A percentile compares a stretch with the other conserved stretches of the same genome.
Conservation (phyloP, 2,113 vertebrate species). For the Cacatua alba region DNA sequence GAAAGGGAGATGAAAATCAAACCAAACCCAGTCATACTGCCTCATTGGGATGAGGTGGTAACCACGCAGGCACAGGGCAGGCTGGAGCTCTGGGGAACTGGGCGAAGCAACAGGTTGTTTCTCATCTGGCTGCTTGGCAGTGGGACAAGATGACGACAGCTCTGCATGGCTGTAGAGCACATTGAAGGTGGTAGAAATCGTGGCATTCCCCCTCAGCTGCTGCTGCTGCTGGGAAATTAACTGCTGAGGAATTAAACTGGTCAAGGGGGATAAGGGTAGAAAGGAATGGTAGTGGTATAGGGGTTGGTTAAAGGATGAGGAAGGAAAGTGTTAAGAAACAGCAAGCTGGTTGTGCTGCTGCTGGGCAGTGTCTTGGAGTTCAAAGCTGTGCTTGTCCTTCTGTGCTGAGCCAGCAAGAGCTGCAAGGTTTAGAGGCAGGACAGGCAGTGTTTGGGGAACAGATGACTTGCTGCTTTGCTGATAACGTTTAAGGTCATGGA, state of each 20-base stretch:
- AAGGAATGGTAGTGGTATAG: rapidly evolving
- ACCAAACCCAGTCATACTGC: background rate
- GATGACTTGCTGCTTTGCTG: background rate
- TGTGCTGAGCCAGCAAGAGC: constrained; percentile 34
- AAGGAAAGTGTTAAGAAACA: background rate
- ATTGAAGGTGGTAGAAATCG: background rate
- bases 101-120: background rate
- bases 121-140: background rate
- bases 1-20: background rate
- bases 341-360: background rate
- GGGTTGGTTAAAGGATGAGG: background rate
- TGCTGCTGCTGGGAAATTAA: background rate
- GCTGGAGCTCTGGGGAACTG: background rate
- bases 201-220: background rate
- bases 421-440: background rate
- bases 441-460: background rate
- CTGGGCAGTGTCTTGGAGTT: background rate
- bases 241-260: background rate
- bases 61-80: background rate
- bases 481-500: background rate
- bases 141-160: background rate
- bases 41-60: background rate
- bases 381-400: background rate
- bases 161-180: background rate
- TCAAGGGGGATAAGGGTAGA: rapidly evolving